These are phyloP conservation scores for Aphaenogaster rudis DNA, from an alignment of 1,140 invertebrate genomes.

Conservation along the genomic window DNA sequence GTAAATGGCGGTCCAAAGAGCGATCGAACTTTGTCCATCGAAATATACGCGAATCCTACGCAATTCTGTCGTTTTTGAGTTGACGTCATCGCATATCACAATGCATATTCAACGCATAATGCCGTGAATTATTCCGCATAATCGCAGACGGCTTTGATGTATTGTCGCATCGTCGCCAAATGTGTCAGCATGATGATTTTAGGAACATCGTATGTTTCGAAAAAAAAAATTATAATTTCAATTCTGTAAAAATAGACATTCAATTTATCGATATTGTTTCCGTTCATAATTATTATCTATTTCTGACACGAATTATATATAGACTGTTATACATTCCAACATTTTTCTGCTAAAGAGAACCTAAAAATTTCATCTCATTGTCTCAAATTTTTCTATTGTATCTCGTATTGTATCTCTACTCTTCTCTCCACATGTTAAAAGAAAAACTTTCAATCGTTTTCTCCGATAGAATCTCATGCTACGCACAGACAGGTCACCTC, in stretches of 20 bases:
- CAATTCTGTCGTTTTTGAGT: slow-evolving; percentile 39
- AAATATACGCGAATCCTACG: slow-evolving; percentile 23
- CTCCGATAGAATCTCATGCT: slow-evolving; percentile 37
- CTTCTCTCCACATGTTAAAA: neutral
- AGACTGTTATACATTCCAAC: neutral
- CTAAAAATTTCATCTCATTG: neutral
- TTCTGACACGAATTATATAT: too few species aligned
- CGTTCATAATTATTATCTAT: neutral
- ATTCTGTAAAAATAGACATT: neutral
- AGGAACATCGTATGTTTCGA: slow-evolving; percentile 1
- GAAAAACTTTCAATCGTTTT: slow-evolving; percentile 18
- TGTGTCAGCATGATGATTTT: neutral
- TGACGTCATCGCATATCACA: slow-evolving; percentile 35
- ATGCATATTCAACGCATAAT: slow-evolving; percentile 44
- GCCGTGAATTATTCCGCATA: slow-evolving; percentile 48
- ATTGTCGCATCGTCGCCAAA: neutral
- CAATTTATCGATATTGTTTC: neutral
- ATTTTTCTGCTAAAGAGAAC: neutral
- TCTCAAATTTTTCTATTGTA: neutral
- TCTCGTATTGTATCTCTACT: neutral
- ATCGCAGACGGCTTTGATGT: slow-evolving; percentile 26
- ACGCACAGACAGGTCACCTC: neutral
- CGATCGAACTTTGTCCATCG: slow-evolving; percentile 32
- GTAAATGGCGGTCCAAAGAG: slow-evolving; percentile 29
- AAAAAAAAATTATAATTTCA: neutral